phyloP scores from a whole-genome alignment of 2,113 vertebrate genomes.

The Laticauda colubrina region DNA sequence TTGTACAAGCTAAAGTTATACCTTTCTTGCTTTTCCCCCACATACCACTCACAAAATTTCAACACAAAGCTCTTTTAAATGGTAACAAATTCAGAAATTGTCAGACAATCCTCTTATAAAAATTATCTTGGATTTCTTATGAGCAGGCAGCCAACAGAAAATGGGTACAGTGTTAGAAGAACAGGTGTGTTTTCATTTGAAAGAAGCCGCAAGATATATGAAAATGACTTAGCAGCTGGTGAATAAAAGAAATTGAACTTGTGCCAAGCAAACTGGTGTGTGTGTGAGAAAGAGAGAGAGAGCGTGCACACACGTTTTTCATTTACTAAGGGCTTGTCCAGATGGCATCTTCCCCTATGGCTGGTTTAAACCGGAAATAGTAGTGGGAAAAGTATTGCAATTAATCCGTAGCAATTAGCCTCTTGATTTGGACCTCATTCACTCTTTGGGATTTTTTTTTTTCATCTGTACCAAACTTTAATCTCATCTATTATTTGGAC shows the following conservation, averaged over 20 bases:
- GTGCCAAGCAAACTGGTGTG: conserved; percentile 69
- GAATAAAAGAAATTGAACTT: conserved; percentile 72
- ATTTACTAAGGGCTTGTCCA: conserved; percentile 25
- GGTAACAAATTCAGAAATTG: conserved; percentile 39
- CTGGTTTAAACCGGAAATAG: conserved; percentile 9
- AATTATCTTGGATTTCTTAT: conserved; percentile 60
- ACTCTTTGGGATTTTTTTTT: neutral
- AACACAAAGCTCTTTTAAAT: conserved; percentile 16
- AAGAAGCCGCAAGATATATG: conserved; percentile 72
- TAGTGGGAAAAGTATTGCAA: neutral
- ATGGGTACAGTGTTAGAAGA: conserved; percentile 71
- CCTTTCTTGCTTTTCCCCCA: neutral
- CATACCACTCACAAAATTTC: neutral
- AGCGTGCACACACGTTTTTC: neutral
- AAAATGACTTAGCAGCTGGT: conserved; percentile 81
- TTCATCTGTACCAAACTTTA: neutral
- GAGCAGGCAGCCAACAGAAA: conserved; percentile 67
- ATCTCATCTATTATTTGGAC: neutral
- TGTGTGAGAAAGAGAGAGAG: conserved; percentile 3
- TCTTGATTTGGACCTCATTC: neutral
- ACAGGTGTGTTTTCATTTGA: conserved; percentile 79
- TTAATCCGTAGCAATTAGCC: neutral
- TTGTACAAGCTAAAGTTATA: neutral
- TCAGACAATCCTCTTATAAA: conserved; percentile 58
- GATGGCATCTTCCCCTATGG: conserved; percentile 23